Percentiles rank a stretch among this genome's conserved stretches.
These are phyloP conservation scores for Caenorhabditis becei DNA, from an alignment of 2,888 invertebrate species.

Conservation along the genomic window DNA sequence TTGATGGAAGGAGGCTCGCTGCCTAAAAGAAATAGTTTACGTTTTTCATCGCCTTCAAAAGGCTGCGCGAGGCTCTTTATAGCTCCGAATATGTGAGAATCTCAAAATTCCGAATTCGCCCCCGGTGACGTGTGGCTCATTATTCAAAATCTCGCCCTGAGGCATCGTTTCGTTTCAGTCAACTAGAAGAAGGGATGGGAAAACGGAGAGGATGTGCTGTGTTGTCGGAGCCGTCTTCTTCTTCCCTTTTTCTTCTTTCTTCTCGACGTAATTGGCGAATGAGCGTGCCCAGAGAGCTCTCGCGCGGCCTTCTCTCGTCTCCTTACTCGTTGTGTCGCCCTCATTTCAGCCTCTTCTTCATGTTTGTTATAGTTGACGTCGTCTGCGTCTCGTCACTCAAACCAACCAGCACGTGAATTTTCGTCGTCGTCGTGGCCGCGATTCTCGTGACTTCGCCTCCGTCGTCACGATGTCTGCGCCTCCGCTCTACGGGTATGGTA, in stretches of 20 bases:
- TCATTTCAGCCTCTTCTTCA: conserved; percentile 28
- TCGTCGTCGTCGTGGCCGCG: conserved; percentile 12
- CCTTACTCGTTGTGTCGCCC: background rate
- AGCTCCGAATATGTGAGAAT: background rate
- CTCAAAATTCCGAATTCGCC: background rate
- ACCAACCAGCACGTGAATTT: conserved; percentile 28
- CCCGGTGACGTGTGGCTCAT: conserved; percentile 3
- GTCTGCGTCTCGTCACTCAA: conserved; percentile 28
- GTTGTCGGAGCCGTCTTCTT: conserved; percentile 7
- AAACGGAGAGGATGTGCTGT: conserved; percentile 17
- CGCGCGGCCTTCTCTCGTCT: conserved; percentile 5
- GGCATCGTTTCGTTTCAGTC: conserved; percentile 12
- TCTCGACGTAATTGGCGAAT: conserved; percentile 32
- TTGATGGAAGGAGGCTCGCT: background rate
- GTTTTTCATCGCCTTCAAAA: background rate
- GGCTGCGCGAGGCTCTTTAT: background rate
- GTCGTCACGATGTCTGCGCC: conserved; percentile 22
- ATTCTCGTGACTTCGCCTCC: conserved; percentile 34
- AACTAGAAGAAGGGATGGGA: conserved; percentile 2
- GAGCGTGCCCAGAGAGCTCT: conserved; percentile 19
- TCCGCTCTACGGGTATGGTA: conserved; percentile 34
- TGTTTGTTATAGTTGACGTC: conserved; percentile 32
- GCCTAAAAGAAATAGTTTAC: background rate
- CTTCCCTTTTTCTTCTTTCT: conserved; percentile 9
- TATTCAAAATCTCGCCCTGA: conserved; percentile 29